Conservation (phyloP, 2,113 vertebrate genomes). For the Poeciliopsis retropinna region DNA sequence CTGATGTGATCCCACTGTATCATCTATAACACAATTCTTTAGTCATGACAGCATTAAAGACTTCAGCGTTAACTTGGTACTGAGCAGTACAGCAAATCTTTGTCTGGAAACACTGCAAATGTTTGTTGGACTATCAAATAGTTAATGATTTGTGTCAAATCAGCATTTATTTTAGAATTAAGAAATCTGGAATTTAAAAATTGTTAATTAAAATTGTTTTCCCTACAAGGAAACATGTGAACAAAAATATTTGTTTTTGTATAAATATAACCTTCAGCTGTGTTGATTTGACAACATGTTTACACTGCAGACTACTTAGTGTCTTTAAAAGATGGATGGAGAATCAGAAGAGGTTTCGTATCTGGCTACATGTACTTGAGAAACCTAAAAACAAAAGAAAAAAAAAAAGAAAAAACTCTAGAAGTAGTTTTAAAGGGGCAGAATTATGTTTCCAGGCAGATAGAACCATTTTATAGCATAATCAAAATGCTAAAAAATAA, state of each 20-base stretch:
- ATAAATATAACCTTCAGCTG: background rate
- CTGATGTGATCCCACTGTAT: background rate
- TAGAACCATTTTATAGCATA: too few relatives aligned
- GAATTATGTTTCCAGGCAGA: too few relatives aligned
- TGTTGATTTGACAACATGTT: background rate
- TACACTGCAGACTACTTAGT: background rate
- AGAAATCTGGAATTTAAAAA: background rate
- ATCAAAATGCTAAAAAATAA: too few relatives aligned
- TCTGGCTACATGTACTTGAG: background rate
- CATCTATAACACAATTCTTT: background rate
- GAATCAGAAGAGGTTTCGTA: background rate
- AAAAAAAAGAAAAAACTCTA: too few relatives aligned
- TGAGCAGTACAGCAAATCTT: background rate
- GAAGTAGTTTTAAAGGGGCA: too few relatives aligned
- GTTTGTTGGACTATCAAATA: background rate
- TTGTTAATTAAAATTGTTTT: background rate
- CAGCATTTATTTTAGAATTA: background rate
- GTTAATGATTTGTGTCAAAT: too few relatives aligned
- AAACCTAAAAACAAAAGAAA: too few relatives aligned
- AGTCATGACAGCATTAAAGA: background rate
- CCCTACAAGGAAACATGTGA: background rate
- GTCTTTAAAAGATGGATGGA: background rate
- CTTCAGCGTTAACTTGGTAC: background rate
- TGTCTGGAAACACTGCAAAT: background rate
- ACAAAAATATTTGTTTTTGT: background rate